Evolutionary conservation across 1,140 invertebrate genomes (phyloP).

Genomic region (Drosophila nasuta): DNA sequence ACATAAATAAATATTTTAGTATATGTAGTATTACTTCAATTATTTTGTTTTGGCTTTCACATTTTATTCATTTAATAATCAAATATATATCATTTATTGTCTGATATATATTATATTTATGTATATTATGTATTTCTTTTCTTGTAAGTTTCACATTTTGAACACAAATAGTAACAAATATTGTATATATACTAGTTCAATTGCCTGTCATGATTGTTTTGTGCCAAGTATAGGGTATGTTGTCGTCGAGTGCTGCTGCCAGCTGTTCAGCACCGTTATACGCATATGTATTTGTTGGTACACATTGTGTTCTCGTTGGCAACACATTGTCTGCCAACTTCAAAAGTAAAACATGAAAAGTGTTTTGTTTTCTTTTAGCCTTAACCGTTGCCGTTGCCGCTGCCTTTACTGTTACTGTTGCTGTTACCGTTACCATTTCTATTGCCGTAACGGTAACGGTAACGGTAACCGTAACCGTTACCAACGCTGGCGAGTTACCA

Average conservation of each 20-base stretch:
- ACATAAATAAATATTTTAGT: too few relatives aligned
- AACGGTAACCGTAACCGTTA: conserved; percentile 18
- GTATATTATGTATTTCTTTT: too few relatives aligned
- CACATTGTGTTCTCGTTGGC: conserved; percentile 24
- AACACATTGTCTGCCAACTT: conserved; percentile 48
- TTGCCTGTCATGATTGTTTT: too few relatives aligned
- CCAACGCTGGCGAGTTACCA: conserved; percentile 33
- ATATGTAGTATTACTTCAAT: too few relatives aligned
- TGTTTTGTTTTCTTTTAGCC: conserved; percentile 45
- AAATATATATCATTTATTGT: too few relatives aligned
- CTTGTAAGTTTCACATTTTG: too few relatives aligned
- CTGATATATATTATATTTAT: too few relatives aligned
- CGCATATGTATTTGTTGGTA: neutral
- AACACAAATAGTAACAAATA: too few relatives aligned
- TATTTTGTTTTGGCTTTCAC: too few relatives aligned
- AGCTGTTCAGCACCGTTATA: neutral
- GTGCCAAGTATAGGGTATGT: conserved; percentile 11
- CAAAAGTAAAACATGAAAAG: conserved; percentile 51
- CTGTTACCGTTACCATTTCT: conserved; percentile 23
- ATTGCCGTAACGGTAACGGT: conserved; percentile 18
- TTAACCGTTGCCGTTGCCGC: conserved; percentile 22
- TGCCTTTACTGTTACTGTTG: conserved; percentile 33
- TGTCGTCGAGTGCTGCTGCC: neutral
- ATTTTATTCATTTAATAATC: too few relatives aligned
- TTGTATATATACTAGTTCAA: too few relatives aligned